These are phyloP conservation scores for Macheiramphus alcinus DNA, from an alignment of 2,113 vertebrate genomes.

Conservation along the genomic window DNA sequence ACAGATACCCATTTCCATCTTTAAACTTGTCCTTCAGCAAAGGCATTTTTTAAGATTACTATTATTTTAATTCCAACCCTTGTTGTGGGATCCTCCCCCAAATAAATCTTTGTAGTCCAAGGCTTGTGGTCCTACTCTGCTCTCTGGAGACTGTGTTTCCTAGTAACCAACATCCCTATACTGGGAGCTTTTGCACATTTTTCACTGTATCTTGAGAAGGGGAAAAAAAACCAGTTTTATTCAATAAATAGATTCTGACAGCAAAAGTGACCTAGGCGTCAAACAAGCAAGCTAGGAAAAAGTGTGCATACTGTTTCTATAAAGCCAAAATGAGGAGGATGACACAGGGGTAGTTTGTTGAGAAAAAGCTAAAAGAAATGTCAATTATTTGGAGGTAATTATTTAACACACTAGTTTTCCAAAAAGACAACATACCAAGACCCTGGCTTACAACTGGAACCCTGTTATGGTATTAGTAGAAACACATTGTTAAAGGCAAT, in stretches of 20 bases:
- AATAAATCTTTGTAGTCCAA: slow-evolving; percentile 35
- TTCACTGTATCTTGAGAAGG: slow-evolving; percentile 23
- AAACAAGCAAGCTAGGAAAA: slow-evolving; percentile 20
- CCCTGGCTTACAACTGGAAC: neutral
- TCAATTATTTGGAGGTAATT: neutral
- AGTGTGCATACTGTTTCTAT: neutral
- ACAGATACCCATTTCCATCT: neutral
- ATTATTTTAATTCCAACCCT: neutral
- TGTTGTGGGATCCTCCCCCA: neutral
- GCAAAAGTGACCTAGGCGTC: slow-evolving; percentile 14
- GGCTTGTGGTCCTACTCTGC: neutral
- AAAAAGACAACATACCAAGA: neutral
- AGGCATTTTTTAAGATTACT: neutral
- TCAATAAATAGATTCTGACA: slow-evolving; percentile 52
- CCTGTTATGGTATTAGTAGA: neutral
- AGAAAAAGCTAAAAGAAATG: neutral
- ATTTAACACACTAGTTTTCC: neutral
- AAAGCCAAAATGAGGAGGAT: neutral
- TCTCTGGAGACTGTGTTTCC: slow-evolving; percentile 38
- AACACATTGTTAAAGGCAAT: neutral
- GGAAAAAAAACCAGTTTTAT: slow-evolving; percentile 24
- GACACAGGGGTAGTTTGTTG: neutral
- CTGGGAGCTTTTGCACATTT: slow-evolving; percentile 16
- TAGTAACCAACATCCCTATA: slow-evolving; percentile 20
- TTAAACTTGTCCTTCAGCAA: neutral